phyloP scores from a whole-genome alignment of 2,888 invertebrate genomes.

The Conistra vaccinii region DNA sequence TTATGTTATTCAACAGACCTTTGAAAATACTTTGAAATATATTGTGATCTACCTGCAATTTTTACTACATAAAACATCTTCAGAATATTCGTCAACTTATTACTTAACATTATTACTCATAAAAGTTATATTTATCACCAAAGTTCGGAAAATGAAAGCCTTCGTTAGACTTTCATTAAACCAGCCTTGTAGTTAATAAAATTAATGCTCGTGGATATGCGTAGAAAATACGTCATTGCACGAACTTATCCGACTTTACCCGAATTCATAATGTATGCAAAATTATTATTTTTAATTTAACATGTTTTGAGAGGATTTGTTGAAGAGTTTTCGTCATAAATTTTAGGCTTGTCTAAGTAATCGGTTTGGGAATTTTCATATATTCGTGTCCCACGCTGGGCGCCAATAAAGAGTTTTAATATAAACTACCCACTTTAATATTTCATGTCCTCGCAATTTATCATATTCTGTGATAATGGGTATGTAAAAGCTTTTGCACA shows the following conservation, averaged over 20 bases:
- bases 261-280: slow-evolving; percentile 6
- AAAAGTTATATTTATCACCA: slow-evolving; percentile 53
- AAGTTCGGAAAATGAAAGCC: slow-evolving; percentile 51
- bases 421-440: slow-evolving; percentile 48
- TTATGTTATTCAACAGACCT: neutral
- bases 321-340: neutral
- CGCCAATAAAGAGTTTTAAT: slow-evolving; percentile 37
- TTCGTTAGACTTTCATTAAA: slow-evolving; percentile 57
- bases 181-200: slow-evolving; percentile 42
- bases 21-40: neutral
- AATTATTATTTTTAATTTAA: neutral
- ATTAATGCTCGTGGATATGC: slow-evolving; percentile 39
- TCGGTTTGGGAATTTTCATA: slow-evolving; percentile 16
- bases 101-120: slow-evolving; percentile 54
- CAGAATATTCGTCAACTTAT: slow-evolving; percentile 42
- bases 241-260: slow-evolving; percentile 20
- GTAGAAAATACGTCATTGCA: slow-evolving; percentile 31
- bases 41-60: neutral
- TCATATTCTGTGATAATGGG: slow-evolving; percentile 22
- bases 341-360: slow-evolving; percentile 13
- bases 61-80: slow-evolving; percentile 12
- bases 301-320: neutral
- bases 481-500: slow-evolving; percentile 30
- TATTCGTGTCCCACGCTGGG: slow-evolving; percentile 30
- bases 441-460: slow-evolving; percentile 28